Percentiles rank a stretch among this genome's conserved stretches.
phyloP scores from a whole-genome alignment of 2,797 vertebrate species.

The Enteromius afrohamiltoni region DNA sequence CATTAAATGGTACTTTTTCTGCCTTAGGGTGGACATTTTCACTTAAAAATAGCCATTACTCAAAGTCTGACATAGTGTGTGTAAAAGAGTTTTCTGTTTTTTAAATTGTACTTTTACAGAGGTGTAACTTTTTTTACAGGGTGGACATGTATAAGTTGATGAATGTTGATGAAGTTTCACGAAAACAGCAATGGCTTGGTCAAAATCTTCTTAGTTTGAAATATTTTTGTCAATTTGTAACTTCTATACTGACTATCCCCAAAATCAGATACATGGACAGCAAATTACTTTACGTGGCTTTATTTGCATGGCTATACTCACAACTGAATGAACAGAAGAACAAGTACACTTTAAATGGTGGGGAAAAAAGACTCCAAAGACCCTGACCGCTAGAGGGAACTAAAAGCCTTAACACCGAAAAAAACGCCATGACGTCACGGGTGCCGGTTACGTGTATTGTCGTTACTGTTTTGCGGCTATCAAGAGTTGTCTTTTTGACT shows the following conservation, averaged over 20 bases:
- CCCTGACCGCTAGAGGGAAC: constrained; percentile 4
- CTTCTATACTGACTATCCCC: no score
- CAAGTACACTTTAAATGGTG: no score
- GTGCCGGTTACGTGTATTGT: no score
- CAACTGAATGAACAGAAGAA: no score
- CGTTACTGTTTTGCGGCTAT: not conserved
- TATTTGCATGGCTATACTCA: no score
- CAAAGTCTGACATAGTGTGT: not conserved
- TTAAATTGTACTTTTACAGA: not conserved
- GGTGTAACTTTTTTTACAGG: not conserved
- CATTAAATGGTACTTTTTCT: not conserved
- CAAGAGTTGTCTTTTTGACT: not conserved
- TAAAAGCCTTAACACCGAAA: not conserved
- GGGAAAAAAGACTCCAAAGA: no score
- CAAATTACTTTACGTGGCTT: no score
- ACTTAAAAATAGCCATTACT: not conserved
- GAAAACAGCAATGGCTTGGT: no score
- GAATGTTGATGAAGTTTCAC: not conserved
- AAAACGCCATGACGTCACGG: not conserved
- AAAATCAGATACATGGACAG: no score
- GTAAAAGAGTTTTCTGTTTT: not conserved
- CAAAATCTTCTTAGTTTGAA: no score
- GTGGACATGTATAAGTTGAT: not conserved
- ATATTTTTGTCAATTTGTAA: no score
- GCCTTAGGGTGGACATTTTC: not conserved